Conservation (phyloP, 2,113 vertebrate genomes). For the Hepsetus odoe region DNA sequence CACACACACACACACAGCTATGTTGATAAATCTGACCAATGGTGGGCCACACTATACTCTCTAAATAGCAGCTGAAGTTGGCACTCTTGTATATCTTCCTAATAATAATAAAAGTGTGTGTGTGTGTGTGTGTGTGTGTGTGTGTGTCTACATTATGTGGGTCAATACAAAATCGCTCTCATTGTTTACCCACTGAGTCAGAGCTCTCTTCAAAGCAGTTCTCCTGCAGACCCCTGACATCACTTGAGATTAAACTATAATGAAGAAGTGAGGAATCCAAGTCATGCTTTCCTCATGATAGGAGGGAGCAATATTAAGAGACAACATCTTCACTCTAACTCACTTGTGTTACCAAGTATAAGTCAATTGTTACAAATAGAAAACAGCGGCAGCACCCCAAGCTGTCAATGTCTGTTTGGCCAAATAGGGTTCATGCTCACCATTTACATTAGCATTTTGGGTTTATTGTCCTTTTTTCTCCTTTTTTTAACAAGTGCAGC, state of each 20-base stretch:
- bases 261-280: too few relatives aligned
- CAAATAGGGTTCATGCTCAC: too few relatives aligned
- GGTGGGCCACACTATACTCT: neutral
- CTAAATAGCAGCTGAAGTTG: neutral
- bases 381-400: too few relatives aligned
- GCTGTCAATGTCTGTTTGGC: too few relatives aligned
- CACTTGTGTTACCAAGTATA: too few relatives aligned
- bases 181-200: neutral
- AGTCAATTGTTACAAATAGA: too few relatives aligned
- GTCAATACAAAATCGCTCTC: conserved; percentile 21
- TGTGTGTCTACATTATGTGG: conserved; percentile 1
- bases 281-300: too few relatives aligned
- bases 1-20: conserved; percentile 2
- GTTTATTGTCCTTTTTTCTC: too few relatives aligned
- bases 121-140: neutral
- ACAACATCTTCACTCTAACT: too few relatives aligned
- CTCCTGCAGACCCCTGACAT: conserved; percentile 18
- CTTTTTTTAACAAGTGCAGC: too few relatives aligned
- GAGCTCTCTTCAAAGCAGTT: neutral
- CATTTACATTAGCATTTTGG: too few relatives aligned
- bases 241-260: neutral
- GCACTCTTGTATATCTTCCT: neutral
- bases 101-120: neutral
- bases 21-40: neutral
- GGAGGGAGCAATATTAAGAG: too few relatives aligned